phyloP scores from a whole-genome alignment of 2,797 vertebrate species.

The Bothrops alternatus region DNA sequence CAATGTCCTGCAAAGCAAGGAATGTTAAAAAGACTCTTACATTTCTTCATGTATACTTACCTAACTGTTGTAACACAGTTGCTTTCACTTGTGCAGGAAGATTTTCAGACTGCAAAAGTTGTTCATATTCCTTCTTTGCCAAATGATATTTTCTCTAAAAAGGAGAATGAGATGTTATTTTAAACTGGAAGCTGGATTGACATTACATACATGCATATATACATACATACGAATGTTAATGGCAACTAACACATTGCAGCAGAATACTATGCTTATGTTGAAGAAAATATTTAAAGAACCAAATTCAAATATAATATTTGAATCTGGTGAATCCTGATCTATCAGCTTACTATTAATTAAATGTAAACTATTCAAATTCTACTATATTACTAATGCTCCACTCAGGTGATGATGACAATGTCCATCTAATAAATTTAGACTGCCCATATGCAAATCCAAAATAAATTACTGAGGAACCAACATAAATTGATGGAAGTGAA shows the following conservation, averaged over 20 bases:
- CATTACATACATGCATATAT: not conserved
- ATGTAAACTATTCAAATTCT: not conserved
- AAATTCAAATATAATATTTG: not conserved
- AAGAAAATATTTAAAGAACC: not conserved
- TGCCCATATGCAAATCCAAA: not conserved
- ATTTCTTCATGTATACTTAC: conserved; percentile 74
- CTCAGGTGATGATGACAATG: not conserved
- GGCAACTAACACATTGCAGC: not conserved
- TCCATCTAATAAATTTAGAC: not conserved
- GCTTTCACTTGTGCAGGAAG: conserved; percentile 98
- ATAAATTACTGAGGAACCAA: not conserved
- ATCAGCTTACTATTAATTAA: conserved; percentile 25
- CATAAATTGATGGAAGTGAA: not conserved
- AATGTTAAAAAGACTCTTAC: not conserved
- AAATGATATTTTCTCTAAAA: conserved; percentile 93
- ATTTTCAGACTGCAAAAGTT: conserved; percentile 92
- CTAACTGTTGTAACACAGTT: conserved; percentile 95
- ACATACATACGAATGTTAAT: conserved; percentile 21
- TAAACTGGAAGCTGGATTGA: conserved; percentile 11
- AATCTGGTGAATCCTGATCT: not conserved
- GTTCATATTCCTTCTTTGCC: conserved; percentile 97
- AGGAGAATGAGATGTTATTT: conserved; percentile 56
- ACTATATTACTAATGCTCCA: conserved; percentile 5
- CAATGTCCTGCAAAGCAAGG: not conserved
- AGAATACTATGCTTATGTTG: conserved; percentile 28